Base-by-base conservation (phyloP, 1,140 invertebrate species). In the Gryllus bimaculatus region DNA sequence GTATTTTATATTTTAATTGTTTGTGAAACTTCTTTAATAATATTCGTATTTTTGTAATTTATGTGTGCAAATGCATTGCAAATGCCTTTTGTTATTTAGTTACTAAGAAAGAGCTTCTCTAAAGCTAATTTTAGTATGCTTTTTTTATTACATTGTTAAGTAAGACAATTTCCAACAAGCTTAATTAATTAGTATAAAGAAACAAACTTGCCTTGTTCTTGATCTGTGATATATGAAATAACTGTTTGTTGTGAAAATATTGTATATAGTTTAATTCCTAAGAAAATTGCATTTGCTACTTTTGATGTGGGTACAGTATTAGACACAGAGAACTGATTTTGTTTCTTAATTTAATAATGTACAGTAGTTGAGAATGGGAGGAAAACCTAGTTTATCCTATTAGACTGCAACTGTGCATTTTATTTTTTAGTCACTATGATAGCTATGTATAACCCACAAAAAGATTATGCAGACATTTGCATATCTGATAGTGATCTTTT, bases 191-290 rank as follows among this genome's bases (percentile, higher is more conserved):
- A 66, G 54, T 66, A 66, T 13, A 18, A 13, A 18, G 10, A 66
- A 66, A 18, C 54, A 66, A 66, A 66, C 54, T 66, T 66, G 54
- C 54, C 54, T 66, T 66, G 54, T 66, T 66, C 54, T 66, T 66
- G 10, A 66, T 66, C 54, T 66, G 54, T 66, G 54, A 66, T 66
- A 66, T 13, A 13, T 66, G 10, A 66, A 66, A 66, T 66, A 66
- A 66, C 54, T 18, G 18, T 66, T 66, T 66, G 54, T 66, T 66
- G 54, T 66, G 54, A 18, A 66, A 13, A 18, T 18, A 66, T 66
- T 66, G 54, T 66, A 66, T 66, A 66, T 66, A 66, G 54, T 66
- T 66, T 66, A 66, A 66, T 66, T 66, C 54, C 54, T 66, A 66
- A 66, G 54, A 18, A 66, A 66, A 66, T 66, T 66, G 54, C 54